Conservation (phyloP, 1,140 invertebrate genomes). For the Drosophila kohkoa region DNA sequence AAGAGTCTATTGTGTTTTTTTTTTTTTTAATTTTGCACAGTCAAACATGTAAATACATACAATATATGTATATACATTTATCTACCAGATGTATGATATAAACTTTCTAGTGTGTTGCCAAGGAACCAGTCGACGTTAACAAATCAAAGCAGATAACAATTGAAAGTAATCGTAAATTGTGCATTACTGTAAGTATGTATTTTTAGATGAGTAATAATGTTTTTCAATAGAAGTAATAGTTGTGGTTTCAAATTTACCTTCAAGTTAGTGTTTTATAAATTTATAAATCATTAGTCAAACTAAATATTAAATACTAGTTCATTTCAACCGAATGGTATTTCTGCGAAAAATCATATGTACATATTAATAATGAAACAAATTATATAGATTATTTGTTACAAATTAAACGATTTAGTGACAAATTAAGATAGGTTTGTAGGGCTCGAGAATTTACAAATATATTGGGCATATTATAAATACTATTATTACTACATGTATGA, state of each 20-base stretch:
- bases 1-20: background rate
- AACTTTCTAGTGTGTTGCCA: constrained; percentile 50
- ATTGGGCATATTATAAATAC: constrained; percentile 15
- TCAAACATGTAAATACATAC: background rate
- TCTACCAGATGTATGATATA: constrained; percentile 31
- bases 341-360: constrained; percentile 46
- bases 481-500: background rate
- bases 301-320: constrained; percentile 1
- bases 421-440: constrained; percentile 59
- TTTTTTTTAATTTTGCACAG: background rate
- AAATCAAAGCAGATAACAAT: constrained; percentile 55
- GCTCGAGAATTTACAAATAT: constrained; percentile 14
- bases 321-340: constrained; percentile 6
- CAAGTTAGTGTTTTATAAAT: constrained; percentile 44
- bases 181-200: constrained; percentile 65
- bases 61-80: constrained; percentile 10
- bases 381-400: constrained; percentile 49
- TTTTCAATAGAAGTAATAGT: constrained; percentile 68
- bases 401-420: constrained; percentile 55
- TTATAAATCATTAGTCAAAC: constrained; percentile 24
- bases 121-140: constrained; percentile 65
- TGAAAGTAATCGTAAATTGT: constrained; percentile 51
- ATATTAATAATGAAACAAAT: constrained; percentile 40
- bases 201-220: constrained; percentile 70
- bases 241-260: constrained; percentile 77